Conservation (phyloP, 1,140 invertebrate species). For the Anastatus disparis region DNA sequence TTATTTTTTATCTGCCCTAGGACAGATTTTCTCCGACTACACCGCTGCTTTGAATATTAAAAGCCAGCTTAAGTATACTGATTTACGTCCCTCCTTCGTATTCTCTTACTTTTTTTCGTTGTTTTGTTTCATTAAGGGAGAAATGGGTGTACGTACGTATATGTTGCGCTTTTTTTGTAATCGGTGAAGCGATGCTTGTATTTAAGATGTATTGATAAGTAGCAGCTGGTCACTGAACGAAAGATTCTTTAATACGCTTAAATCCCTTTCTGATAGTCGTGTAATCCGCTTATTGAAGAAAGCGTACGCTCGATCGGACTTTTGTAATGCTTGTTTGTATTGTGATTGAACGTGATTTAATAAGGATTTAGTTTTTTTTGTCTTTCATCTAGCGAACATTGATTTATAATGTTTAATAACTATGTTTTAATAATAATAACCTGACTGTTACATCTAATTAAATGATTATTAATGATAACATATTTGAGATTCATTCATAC, state of each 20-base stretch:
- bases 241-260: slow-evolving; percentile 14
- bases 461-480: too few species aligned
- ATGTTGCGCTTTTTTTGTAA: slow-evolving; percentile 20
- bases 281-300: slow-evolving; percentile 32
- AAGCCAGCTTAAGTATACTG: slow-evolving; percentile 15
- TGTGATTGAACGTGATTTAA: too few species aligned
- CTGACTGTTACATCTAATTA: too few species aligned
- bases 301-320: background rate
- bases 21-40: background rate
- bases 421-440: too few species aligned
- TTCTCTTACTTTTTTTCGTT: background rate
- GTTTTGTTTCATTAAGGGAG: background rate
- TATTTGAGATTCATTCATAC: too few species aligned
- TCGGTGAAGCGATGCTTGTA: background rate
- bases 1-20: background rate
- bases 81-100: background rate
- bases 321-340: background rate
- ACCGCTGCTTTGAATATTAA: slow-evolving; percentile 14
- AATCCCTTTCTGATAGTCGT: slow-evolving; percentile 10
- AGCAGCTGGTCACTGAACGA: slow-evolving; percentile 8
- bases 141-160: background rate
- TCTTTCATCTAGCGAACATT: too few species aligned
- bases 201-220: slow-evolving; percentile 26
- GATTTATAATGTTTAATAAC: too few species aligned
- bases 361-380: too few species aligned